These are phyloP conservation scores for Phylloscopus collybita DNA, from an alignment of 2,797 vertebrate species.

Conservation along the genomic window DNA sequence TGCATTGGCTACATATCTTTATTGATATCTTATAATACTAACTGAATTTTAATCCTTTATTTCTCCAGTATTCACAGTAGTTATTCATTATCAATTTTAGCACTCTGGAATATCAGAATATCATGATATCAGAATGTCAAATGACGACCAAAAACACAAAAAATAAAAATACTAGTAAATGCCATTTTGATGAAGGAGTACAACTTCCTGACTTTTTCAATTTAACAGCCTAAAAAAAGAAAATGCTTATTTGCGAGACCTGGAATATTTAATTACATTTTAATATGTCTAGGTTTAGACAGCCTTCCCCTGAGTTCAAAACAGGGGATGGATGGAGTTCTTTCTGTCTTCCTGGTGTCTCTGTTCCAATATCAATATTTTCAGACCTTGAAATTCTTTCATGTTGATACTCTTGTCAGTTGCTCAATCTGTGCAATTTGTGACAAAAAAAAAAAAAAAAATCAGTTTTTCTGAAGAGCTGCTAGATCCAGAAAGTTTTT, in stretches of 20 bases:
- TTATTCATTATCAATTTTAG: background rate
- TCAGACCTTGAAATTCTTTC: background rate
- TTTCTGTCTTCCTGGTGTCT: background rate
- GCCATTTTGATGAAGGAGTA: background rate
- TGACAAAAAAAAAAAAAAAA: background rate
- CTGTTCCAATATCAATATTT: background rate
- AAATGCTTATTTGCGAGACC: background rate
- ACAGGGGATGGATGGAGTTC: background rate
- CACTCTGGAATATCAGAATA: background rate
- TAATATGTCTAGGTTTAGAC: background rate
- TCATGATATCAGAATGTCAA: background rate
- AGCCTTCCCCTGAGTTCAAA: background rate
- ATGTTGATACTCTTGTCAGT: background rate
- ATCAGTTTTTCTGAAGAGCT: background rate
- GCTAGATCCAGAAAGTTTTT: background rate
- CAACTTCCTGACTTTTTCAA: background rate
- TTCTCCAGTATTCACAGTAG: background rate
- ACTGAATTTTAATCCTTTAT: background rate
- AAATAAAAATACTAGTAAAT: background rate
- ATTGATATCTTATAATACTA: background rate
- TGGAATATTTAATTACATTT: background rate
- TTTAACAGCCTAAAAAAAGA: background rate
- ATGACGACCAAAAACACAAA: background rate
- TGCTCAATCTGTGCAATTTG: background rate
- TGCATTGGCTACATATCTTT: background rate